phyloP scores from a whole-genome alignment of 2,113 vertebrate genomes.

The Rhagologus leucostigma region DNA sequence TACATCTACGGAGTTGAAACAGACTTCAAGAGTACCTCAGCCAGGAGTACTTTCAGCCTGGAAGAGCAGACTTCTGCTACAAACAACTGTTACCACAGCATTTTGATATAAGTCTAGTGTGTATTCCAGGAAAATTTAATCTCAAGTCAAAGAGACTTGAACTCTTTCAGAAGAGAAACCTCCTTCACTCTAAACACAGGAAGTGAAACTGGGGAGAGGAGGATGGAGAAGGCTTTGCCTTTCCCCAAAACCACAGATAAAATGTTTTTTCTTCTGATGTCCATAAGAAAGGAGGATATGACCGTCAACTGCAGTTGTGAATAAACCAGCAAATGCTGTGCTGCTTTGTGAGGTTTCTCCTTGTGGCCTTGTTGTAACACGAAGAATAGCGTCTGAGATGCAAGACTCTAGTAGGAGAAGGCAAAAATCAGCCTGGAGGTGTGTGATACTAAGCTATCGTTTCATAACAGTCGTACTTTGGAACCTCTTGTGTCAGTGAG shows the following conservation, averaged over 20 bases:
- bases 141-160: not conserved
- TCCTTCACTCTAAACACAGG: not conserved
- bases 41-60: not conserved
- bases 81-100: not conserved
- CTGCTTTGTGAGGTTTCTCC: not conserved
- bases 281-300: not conserved
- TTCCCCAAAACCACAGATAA: not conserved
- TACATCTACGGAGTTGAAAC: not conserved
- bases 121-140: not conserved
- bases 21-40: not conserved
- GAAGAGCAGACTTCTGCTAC: not conserved
- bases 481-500: not conserved
- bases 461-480: not conserved
- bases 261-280: not conserved
- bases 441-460: accelerated
- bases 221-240: not conserved
- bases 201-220: not conserved
- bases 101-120: not conserved
- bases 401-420: not conserved
- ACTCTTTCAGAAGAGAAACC: not conserved
- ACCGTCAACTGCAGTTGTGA: not conserved
- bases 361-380: not conserved
- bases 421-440: not conserved
- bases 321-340: not conserved
- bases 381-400: not conserved